A percentile compares a stretch with the other conserved stretches of the same genome.
phyloP scores from a whole-genome alignment of 2,113 vertebrate genomes.

The Anhinga rufa region DNA sequence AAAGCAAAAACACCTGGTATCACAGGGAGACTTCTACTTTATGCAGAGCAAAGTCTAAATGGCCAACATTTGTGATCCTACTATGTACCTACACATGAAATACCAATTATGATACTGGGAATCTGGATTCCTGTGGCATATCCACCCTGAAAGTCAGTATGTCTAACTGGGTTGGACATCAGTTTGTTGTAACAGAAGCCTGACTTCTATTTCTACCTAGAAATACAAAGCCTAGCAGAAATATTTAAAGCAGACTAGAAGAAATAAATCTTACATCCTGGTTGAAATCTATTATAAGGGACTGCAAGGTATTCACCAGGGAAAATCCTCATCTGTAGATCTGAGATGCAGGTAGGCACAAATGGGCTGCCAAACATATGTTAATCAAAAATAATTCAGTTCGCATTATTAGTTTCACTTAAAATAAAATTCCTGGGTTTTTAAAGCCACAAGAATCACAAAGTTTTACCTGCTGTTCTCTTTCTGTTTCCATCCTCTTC shows the following conservation, averaged over 20 bases:
- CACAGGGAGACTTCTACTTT: not conserved
- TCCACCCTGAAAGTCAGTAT: not conserved
- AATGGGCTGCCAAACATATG: not conserved
- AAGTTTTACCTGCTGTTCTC: not conserved
- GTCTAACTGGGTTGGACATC: not conserved
- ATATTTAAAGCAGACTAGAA: not conserved
- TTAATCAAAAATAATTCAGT: not conserved
- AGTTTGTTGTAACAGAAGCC: not conserved
- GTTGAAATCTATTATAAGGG: not conserved
- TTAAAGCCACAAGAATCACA: not conserved
- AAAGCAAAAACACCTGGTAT: not conserved
- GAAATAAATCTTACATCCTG: not conserved
- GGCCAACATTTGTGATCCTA: not conserved
- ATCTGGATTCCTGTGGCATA: not conserved
- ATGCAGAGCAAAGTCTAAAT: not conserved
- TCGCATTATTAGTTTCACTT: not conserved
- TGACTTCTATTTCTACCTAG: not conserved
- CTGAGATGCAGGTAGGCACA: not conserved
- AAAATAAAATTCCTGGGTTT: not conserved
- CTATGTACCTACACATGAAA: not conserved
- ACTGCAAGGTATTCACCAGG: not conserved
- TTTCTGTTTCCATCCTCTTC: not conserved
- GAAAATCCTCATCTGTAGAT: not conserved
- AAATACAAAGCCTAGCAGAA: not conserved
- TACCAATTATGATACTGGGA: not conserved